Percentiles rank a stretch among this genome's conserved stretches.
These are phyloP conservation scores for Anas acuta DNA, from an alignment of 2,797 vertebrate species.

Conservation along the genomic window DNA sequence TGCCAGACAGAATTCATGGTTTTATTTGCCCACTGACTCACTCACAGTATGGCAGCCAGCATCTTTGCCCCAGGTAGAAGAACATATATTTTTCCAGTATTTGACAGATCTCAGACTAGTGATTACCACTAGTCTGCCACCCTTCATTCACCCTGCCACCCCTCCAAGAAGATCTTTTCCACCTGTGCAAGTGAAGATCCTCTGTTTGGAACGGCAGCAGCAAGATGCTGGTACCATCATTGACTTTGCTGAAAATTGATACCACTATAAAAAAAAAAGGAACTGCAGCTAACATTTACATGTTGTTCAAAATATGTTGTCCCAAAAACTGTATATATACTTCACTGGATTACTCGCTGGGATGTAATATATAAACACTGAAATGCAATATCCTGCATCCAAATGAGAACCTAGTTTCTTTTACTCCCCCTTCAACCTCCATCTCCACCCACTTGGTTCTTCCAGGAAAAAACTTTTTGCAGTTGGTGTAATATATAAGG, in stretches of 20 bases:
- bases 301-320: not conserved
- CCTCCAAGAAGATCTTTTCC: not conserved
- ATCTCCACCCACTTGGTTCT: not conserved
- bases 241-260: not conserved
- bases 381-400: not conserved
- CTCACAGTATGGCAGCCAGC: not conserved
- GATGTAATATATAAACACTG: not conserved
- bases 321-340: not conserved
- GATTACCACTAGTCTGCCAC: not conserved
- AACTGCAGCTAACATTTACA: not conserved
- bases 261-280: not conserved
- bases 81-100: not conserved
- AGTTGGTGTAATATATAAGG: not conserved
- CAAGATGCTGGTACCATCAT: not conserved
- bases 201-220: not conserved
- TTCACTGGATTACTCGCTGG: not conserved
- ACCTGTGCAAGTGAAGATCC: not conserved
- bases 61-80: not conserved
- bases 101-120: not conserved
- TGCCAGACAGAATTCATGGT: conserved; percentile 3
- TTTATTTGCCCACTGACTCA: conserved; percentile 49
- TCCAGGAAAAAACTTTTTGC: not conserved
- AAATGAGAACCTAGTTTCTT: not conserved
- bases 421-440: accelerated
- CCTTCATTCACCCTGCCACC: not conserved